These are phyloP conservation scores for Caerostris darwini DNA, from an alignment of 1,140 invertebrate genomes.

Conservation along the genomic window DNA sequence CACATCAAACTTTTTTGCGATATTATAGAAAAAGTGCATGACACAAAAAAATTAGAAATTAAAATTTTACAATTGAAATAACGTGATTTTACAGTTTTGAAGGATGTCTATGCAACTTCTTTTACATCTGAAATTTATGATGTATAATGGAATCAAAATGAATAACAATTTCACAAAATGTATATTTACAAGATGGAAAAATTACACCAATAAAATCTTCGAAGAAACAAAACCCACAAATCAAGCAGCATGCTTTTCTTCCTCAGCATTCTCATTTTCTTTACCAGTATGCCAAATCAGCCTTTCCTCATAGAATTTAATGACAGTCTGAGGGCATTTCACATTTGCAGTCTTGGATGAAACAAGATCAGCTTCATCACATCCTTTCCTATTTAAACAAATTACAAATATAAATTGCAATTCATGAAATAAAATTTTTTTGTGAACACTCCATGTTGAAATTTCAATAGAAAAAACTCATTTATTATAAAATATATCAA, in stretches of 20 bases:
- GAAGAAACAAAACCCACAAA: background rate
- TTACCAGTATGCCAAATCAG: conserved; percentile 82
- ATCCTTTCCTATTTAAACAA: conserved; percentile 88
- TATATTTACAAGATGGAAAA: conserved; percentile 1
- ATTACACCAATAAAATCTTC: background rate
- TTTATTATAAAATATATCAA: too few relatives aligned
- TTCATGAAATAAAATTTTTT: too few relatives aligned
- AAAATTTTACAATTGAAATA: too few relatives aligned
- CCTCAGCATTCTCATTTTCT: background rate
- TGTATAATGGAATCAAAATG: too few relatives aligned
- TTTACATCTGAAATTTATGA: too few relatives aligned
- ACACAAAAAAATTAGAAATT: too few relatives aligned
- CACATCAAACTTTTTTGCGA: too few relatives aligned
- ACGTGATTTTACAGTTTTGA: too few relatives aligned
- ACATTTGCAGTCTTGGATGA: conserved; percentile 94
- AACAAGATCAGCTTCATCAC: conserved; percentile 96
- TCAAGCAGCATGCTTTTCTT: background rate
- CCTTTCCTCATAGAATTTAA: conserved; percentile 97
- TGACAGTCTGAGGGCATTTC: conserved; percentile 96
- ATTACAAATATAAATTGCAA: background rate
- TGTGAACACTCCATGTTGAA: too few relatives aligned
- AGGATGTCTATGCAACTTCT: too few relatives aligned
- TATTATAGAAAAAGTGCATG: too few relatives aligned
- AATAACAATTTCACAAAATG: background rate
- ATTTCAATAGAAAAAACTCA: too few relatives aligned